Evolutionary conservation across 2,888 invertebrate species (phyloP).

Genomic region (Callyntrura sp.): DNA sequence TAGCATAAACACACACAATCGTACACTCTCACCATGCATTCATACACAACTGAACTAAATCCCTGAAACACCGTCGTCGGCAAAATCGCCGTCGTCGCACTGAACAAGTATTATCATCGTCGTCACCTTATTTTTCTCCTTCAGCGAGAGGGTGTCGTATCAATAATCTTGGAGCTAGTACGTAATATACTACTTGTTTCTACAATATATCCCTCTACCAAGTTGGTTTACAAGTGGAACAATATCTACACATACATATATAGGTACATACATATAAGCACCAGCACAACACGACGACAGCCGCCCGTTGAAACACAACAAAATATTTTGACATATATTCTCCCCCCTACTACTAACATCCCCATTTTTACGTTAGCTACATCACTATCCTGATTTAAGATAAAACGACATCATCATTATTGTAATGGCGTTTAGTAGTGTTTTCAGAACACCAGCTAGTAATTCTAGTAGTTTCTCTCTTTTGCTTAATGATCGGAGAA

Average conservation of each 20-base stretch:
- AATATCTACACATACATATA: not conserved
- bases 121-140: conserved; percentile 57
- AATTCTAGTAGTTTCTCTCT: conserved; percentile 22
- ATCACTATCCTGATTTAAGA: not conserved
- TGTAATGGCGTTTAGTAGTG: conserved; percentile 47
- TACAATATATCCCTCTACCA: no score
- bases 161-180: not conserved
- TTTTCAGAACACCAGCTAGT: conserved; percentile 26
- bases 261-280: not conserved
- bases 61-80: conserved; percentile 45
- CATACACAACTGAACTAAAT: not conserved
- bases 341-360: not conserved
- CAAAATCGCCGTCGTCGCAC: no score
- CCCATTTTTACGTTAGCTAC: not conserved
- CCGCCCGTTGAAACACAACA: not conserved
- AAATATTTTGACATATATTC: not conserved
- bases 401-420: conserved; percentile 44
- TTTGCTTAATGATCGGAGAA: conserved; percentile 25
- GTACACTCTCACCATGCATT: no score
- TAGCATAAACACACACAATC: not conserved
- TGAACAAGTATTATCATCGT: no score
- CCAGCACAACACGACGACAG: not conserved
- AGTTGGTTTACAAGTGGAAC: not conserved
- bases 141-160: conserved; percentile 40
- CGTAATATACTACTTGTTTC: not conserved